These are phyloP conservation scores for Oreocharis arfaki DNA, from an alignment of 2,113 vertebrate species.

Conservation along the genomic window DNA sequence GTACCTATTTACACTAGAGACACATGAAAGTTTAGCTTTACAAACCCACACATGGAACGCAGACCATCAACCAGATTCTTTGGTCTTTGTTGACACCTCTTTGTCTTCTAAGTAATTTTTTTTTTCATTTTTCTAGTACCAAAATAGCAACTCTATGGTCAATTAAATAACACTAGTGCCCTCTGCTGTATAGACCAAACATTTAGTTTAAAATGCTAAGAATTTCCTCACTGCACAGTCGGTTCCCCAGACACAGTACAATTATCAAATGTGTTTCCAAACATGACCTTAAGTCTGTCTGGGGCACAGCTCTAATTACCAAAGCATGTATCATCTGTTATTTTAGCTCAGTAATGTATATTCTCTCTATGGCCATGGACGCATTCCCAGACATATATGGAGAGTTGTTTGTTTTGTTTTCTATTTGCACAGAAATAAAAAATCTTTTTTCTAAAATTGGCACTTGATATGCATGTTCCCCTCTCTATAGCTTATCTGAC, in stretches of 20 bases:
- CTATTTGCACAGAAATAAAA: neutral
- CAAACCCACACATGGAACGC: neutral
- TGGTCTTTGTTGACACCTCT: neutral
- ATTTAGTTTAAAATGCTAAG: neutral
- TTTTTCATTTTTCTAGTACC: neutral
- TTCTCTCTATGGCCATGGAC: neutral
- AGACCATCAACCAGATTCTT: neutral
- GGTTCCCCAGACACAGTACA: neutral
- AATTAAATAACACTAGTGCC: conserved; percentile 19
- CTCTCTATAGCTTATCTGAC: neutral
- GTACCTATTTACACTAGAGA: neutral
- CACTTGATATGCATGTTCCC: neutral
- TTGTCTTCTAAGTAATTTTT: neutral
- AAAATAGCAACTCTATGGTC: neutral
- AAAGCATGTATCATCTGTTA: neutral
- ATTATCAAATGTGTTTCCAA: neutral
- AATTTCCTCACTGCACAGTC: neutral
- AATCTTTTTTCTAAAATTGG: neutral
- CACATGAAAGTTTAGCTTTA: neutral
- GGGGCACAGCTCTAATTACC: neutral
- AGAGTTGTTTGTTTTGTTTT: neutral
- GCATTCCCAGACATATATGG: neutral
- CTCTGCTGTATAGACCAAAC: conserved; percentile 44
- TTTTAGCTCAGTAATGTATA: neutral
- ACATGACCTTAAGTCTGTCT: neutral